Conservation (phyloP, 2,888 invertebrate species). For the Lithosia quadra region DNA sequence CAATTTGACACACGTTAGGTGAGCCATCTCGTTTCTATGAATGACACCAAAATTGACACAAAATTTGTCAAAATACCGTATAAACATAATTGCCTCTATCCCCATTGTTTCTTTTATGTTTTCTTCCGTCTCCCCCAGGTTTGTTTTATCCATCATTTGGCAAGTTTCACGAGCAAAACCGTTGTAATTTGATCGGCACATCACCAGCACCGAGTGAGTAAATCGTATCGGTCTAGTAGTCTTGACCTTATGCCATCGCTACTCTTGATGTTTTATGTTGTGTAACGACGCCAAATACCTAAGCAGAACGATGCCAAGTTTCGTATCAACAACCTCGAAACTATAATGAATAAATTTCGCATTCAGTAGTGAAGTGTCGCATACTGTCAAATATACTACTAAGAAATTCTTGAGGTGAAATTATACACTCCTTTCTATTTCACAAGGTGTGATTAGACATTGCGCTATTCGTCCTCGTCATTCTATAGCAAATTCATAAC, state of each 20-base stretch:
- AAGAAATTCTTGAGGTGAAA: conserved; percentile 57
- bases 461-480: conserved; percentile 34
- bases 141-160: conserved; percentile 62
- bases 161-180: conserved; percentile 42
- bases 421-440: conserved; percentile 49
- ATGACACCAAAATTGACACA: conserved; percentile 68
- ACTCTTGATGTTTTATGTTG: conserved; percentile 76
- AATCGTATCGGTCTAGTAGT: conserved; percentile 68
- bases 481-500: conserved; percentile 32
- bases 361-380: conserved; percentile 45
- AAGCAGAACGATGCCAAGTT: conserved; percentile 76
- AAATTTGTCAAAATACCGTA: conserved; percentile 85
- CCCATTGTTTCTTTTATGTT: conserved; percentile 79
- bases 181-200: conserved; percentile 37
- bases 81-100: conserved; percentile 73
- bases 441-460: conserved; percentile 26
- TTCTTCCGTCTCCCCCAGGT: conserved; percentile 66
- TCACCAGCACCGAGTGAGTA: conserved; percentile 58
- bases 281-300: conserved; percentile 83
- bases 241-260: conserved; percentile 81
- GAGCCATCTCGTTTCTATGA: conserved; percentile 52
- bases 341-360: conserved; percentile 53
- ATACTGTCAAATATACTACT: conserved; percentile 51
- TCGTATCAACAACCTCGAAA: conserved; percentile 59
- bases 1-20: conserved; percentile 43